Percentiles rank a stretch among this genome's conserved stretches.
These are phyloP conservation scores for Ctenodactylus gundi DNA, from an alignment of 2,113 vertebrate genomes.

Conservation along the genomic window DNA sequence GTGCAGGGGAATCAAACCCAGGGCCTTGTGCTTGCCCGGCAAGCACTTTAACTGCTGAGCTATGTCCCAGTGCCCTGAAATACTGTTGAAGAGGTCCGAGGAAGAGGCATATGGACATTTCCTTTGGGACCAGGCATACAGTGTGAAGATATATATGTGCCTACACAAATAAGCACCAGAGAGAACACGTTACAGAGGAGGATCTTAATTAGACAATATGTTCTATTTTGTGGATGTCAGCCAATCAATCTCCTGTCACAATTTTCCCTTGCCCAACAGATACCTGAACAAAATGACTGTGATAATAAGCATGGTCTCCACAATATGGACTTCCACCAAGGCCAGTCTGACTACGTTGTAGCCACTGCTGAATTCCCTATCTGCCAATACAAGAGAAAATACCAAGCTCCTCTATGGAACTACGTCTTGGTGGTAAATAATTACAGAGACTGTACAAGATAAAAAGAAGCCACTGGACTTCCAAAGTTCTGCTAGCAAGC, in stretches of 20 bases:
- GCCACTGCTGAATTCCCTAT: background rate
- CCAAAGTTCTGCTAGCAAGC: background rate
- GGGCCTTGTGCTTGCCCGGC: too few relatives aligned
- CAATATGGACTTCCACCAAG: background rate
- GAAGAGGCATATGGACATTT: background rate
- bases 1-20: too few relatives aligned
- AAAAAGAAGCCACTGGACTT: background rate
- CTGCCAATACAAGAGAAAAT: background rate
- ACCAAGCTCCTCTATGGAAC: background rate
- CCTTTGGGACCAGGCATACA: constrained; percentile 3
- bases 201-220: background rate
- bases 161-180: background rate
- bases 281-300: constrained; percentile 23
- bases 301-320: background rate
- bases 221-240: background rate
- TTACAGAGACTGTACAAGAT: constrained; percentile 4
- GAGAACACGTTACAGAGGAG: background rate
- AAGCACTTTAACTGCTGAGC: too few relatives aligned
- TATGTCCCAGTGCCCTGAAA: too few relatives aligned
- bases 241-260: background rate
- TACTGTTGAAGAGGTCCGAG: background rate
- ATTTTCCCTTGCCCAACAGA: background rate
- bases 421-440: background rate
- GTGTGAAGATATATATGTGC: background rate
- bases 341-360: background rate